Base-by-base conservation (phyloP, 2,797 vertebrate genomes). In the Allobates femoralis region DNA sequence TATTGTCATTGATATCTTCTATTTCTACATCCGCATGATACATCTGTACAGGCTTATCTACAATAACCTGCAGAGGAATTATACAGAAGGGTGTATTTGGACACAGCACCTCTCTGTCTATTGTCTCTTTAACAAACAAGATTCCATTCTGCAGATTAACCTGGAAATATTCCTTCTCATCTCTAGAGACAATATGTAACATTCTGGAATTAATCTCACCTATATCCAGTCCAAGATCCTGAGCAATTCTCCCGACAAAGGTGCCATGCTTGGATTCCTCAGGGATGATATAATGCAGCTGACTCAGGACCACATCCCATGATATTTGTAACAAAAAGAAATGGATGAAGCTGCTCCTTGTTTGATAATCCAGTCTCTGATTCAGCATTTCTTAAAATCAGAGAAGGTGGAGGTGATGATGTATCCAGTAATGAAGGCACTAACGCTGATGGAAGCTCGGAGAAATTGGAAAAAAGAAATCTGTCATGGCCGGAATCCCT, bases 21-120 rank as follows among this genome's bases (percentile, higher is more conserved):
- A 96, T 89, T 86, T 91, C 92, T 81, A 95, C 90, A 76, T 91
- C 91, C 82, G 95, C 55, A 78, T 93, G 93, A 85, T 95, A 93
- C 77, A 95, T 91, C 89, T 95, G 93, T 83, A 95, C 89, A n/a
- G 94, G 94, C 55, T 93, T 92, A 88, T 95, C 90, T 16, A 95
- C 89, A 58, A 95, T 90, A 0, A 95, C 94, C 83, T 96, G 94
- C 1, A 94, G 93, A 85, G 89, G 93, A 51, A 96, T 86, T 73
- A 93, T 73, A 75, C 95, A 96, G 77, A 69, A 34, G 80, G 88
- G 86, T 79, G 90, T 92, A 23, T 91, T 86, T 19, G 90, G 90
- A 73, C 95, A 96, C 66, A 96, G 88, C 84, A 79, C 85, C 71
- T 96, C 95, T 79, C 95, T 92, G 87, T 95, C 95, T 71, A 93